phyloP scores from a whole-genome alignment of 2,797 vertebrate genomes.

The Crocidura indochinensis region DNA sequence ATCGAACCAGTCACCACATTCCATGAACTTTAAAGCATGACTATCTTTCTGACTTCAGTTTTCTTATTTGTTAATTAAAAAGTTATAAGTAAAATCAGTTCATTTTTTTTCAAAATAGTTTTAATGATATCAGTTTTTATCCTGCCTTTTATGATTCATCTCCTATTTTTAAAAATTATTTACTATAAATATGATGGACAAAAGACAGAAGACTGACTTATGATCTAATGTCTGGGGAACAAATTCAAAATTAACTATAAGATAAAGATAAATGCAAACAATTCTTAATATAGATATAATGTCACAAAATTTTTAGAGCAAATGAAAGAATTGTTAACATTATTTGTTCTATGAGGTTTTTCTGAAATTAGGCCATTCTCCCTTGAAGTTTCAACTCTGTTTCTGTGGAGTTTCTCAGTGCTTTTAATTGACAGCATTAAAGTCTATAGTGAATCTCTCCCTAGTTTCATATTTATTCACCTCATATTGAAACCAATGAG shows the following conservation, averaged over 20 bases:
- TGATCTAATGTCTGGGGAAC: constrained; percentile 41
- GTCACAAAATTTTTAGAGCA: neutral
- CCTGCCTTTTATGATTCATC: constrained; percentile 2
- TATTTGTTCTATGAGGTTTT: neutral
- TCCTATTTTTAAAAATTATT: constrained; percentile 32
- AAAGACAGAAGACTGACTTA: constrained; percentile 20
- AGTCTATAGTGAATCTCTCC: neutral
- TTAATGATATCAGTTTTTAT: neutral
- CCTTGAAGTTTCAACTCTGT: neutral
- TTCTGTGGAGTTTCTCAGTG: neutral
- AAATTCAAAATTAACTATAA: constrained; percentile 43
- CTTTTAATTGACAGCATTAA: neutral
- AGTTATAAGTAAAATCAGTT: neutral
- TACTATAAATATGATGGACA: constrained; percentile 21
- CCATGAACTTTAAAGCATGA: too few relatives aligned
- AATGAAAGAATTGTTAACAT: neutral
- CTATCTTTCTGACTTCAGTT: neutral
- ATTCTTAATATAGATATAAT: neutral
- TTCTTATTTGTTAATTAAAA: constrained; percentile 35
- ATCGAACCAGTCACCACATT: too few relatives aligned
- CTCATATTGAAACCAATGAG: neutral
- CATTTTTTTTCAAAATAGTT: constrained; percentile 17
- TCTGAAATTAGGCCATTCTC: neutral
- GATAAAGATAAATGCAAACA: constrained; percentile 33
- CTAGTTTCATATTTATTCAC: neutral